Percentiles rank a stretch among this genome's conserved stretches.
phyloP scores from a whole-genome alignment of 2,888 invertebrate species.

The Yponomeuta sedellus region DNA sequence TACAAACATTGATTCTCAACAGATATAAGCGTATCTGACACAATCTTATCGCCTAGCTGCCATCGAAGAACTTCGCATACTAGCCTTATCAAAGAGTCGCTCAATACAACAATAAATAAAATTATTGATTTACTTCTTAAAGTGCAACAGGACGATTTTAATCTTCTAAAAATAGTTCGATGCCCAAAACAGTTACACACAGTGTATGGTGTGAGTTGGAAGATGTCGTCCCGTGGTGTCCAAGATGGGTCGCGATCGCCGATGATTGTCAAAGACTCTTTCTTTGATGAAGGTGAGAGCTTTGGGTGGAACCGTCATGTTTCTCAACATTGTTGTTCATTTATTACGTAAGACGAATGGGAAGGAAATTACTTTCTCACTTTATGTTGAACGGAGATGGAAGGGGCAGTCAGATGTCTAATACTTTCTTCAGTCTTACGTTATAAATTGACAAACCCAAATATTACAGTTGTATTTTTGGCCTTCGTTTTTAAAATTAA shows the following conservation, averaged over 20 bases:
- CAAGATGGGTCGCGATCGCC: constrained; percentile 65
- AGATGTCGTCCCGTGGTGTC: constrained; percentile 66
- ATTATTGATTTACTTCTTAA: not conserved
- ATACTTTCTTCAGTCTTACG: too few species aligned
- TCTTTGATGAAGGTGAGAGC: constrained; percentile 62
- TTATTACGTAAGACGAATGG: too few species aligned
- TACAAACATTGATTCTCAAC: not conserved
- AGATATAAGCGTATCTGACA: not conserved
- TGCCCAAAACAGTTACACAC: not conserved
- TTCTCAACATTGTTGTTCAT: too few species aligned
- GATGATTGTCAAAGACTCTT: constrained; percentile 58
- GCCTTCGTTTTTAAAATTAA: too few species aligned
- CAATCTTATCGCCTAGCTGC: not conserved
- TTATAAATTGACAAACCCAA: too few species aligned
- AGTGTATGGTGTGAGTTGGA: constrained; percentile 7
- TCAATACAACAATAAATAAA: not conserved
- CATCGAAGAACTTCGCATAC: not conserved
- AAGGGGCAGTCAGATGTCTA: too few species aligned
- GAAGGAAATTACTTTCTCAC: too few species aligned
- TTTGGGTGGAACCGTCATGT: not conserved
- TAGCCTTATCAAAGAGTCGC: not conserved
- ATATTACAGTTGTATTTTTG: too few species aligned
- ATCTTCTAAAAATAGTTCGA: too few species aligned
- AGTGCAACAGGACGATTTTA: not conserved
- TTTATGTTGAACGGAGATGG: too few species aligned